Percentiles rank a stretch among this genome's conserved stretches.
phyloP scores from a whole-genome alignment of 2,113 vertebrate species.

The Sylvilagus bachmani region DNA sequence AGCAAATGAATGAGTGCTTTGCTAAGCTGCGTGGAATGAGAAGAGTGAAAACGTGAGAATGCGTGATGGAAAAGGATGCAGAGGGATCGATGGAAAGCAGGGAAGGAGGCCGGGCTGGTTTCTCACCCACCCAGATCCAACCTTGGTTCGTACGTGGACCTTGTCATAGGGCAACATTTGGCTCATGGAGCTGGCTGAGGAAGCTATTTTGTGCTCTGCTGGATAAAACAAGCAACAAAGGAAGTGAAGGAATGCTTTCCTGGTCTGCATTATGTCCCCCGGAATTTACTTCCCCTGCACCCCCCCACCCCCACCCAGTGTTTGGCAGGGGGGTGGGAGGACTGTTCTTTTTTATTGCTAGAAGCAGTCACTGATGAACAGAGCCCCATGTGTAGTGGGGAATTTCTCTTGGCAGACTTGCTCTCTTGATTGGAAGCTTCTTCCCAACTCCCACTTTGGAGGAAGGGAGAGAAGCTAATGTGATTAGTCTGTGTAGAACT shows the following conservation, averaged over 20 bases:
- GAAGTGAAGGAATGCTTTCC: not conserved
- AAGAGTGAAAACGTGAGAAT: not conserved
- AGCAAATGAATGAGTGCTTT: not conserved
- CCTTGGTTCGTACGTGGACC: not conserved
- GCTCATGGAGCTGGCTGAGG: too few relatives aligned
- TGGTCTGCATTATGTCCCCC: not conserved
- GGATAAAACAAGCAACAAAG: not conserved
- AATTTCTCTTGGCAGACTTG: not conserved
- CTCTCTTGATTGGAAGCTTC: not conserved
- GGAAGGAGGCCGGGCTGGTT: not conserved
- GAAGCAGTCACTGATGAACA: not conserved
- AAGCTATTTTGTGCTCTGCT: not conserved
- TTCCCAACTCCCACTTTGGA: not conserved
- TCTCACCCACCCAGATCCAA: not conserved
- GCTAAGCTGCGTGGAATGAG: not conserved
- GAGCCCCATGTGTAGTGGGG: not conserved
- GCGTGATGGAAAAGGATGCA: not conserved
- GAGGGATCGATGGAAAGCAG: not conserved
- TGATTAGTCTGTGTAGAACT: not conserved
- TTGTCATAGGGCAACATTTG: not conserved
- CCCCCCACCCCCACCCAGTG: too few relatives aligned
- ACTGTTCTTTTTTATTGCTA: not conserved
- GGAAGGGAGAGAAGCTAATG: not conserved
- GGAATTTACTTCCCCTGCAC: not conserved
- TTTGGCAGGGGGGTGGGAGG: not conserved